Evolutionary conservation across 2,797 vertebrate genomes (phyloP).

Genomic region (Coccyzus lansbergi): DNA sequence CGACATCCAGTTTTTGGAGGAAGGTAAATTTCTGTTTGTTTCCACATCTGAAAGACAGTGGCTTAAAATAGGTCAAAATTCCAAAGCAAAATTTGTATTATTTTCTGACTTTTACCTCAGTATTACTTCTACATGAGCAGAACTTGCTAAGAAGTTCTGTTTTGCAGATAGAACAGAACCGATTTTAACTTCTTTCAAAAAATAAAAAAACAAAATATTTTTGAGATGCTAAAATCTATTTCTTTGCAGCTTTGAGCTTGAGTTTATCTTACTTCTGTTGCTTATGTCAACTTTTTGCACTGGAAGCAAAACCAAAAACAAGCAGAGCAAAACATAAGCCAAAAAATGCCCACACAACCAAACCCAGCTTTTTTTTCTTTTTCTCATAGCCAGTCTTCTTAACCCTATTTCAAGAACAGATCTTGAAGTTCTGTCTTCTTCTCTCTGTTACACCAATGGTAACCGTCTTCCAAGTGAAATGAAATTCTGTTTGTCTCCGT

Average conservation of each 20-base stretch:
- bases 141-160: not conserved
- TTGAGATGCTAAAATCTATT: not conserved
- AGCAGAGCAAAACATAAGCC: not conserved
- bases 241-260: not conserved
- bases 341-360: rapidly evolving
- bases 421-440: not conserved
- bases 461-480: not conserved
- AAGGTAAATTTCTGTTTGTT: constrained; percentile 80
- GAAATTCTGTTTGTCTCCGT: not conserved
- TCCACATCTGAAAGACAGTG: not conserved
- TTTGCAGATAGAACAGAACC: not conserved
- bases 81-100: not conserved
- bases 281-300: not conserved
- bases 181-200: not conserved
- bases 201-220: not conserved
- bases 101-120: not conserved
- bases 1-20: constrained; percentile 97
- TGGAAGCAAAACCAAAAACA: not conserved
- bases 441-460: not conserved
- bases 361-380: not conserved
- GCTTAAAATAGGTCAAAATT: not conserved
- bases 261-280: not conserved
- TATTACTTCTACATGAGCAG: not conserved
- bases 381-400: not conserved
- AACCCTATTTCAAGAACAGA: not conserved